These are phyloP conservation scores for Romanogobio albipinnatus DNA, from an alignment of 2,113 vertebrate genomes.

Conservation along the genomic window DNA sequence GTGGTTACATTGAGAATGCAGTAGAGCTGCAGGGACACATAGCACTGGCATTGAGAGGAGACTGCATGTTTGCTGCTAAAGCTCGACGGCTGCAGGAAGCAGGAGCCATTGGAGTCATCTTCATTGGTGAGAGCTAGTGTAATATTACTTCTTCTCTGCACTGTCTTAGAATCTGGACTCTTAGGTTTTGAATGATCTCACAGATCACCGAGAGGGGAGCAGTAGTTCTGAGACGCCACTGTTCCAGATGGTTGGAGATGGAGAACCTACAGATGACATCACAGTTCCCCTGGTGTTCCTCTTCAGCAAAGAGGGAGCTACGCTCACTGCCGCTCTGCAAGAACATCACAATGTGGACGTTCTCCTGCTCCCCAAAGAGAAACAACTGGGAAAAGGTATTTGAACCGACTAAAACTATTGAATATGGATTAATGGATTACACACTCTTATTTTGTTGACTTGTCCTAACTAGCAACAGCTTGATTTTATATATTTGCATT, in stretches of 20 bases:
- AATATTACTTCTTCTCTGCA: neutral
- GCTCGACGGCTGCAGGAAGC: constrained; percentile 77
- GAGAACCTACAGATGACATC: constrained; percentile 75
- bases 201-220: constrained; percentile 79
- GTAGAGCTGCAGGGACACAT: constrained; percentile 69
- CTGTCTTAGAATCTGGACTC: neutral
- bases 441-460: neutral
- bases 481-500: too few relatives aligned
- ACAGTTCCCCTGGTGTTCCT: constrained; percentile 78
- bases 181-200: neutral
- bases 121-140: constrained; percentile 71
- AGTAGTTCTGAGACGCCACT: constrained; percentile 77
- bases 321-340: constrained; percentile 73
- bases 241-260: constrained; percentile 84
- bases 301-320: constrained; percentile 76
- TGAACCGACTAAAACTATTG: neutral
- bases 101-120: constrained; percentile 77
- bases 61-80: constrained; percentile 82
- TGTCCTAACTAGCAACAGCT: too few relatives aligned
- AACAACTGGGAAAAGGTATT: constrained; percentile 72
- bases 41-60: constrained; percentile 75
- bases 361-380: constrained; percentile 75
- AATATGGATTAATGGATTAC: neutral
- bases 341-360: constrained; percentile 79
- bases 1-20: constrained; percentile 71